These are phyloP conservation scores for Digitonthophagus gazella DNA, from an alignment of 2,888 invertebrate species.

Conservation along the genomic window DNA sequence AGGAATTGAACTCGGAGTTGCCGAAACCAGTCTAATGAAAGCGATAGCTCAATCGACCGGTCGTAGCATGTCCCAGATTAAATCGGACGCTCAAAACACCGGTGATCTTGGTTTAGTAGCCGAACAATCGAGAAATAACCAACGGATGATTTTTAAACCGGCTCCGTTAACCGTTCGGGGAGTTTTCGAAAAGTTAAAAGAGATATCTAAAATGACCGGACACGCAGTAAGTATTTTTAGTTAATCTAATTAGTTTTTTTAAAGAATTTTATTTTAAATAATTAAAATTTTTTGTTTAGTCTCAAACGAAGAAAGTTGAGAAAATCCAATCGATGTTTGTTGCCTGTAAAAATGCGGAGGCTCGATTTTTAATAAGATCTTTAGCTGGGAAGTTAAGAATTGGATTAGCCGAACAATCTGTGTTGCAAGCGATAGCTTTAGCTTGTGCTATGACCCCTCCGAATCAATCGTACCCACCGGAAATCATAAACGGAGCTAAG, in stretches of 20 bases:
- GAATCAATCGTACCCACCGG: slow-evolving; percentile 61
- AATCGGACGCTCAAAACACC: slow-evolving; percentile 63
- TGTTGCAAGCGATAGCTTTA: slow-evolving; percentile 84
- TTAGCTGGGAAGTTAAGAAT: slow-evolving; percentile 92
- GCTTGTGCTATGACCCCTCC: slow-evolving; percentile 82
- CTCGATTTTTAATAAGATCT: slow-evolving; percentile 85
- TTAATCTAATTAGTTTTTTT: slow-evolving; percentile 17
- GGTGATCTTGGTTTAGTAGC: slow-evolving; percentile 94
- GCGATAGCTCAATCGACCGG: slow-evolving; percentile 90
- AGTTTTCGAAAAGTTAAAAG: slow-evolving; percentile 81
- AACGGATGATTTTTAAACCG: slow-evolving; percentile 85
- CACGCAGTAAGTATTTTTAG: slow-evolving; percentile 56
- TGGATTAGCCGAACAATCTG: slow-evolving; percentile 95
- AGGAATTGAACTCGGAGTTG: slow-evolving; percentile 85
- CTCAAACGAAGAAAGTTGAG: slow-evolving; percentile 81
- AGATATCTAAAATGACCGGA: slow-evolving; percentile 85
- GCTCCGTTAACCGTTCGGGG: slow-evolving; percentile 69
- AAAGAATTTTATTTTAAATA: slow-evolving; percentile 14
- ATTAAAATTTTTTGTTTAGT: slow-evolving; percentile 51
- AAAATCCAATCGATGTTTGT: slow-evolving; percentile 91
- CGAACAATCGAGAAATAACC: slow-evolving; percentile 78
- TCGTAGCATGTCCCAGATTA: slow-evolving; percentile 78
- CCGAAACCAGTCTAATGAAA: slow-evolving; percentile 92
- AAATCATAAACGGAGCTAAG: slow-evolving; percentile 63
- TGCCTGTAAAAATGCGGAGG: slow-evolving; percentile 84